Conservation (phyloP, 2,113 vertebrate species). For the Orycteropus afer region DNA sequence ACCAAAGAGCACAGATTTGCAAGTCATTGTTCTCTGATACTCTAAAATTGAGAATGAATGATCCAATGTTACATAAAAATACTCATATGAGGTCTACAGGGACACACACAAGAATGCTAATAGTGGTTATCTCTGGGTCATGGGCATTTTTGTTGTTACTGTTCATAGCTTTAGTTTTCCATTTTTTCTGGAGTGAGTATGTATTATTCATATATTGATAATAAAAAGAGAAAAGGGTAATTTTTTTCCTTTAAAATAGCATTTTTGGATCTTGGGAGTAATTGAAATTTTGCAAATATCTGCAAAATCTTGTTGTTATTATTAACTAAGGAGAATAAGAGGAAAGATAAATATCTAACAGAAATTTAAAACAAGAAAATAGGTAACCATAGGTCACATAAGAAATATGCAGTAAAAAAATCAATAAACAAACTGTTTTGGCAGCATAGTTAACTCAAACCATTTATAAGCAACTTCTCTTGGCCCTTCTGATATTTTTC, state of each 20-base stretch:
- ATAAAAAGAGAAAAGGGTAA: not conserved
- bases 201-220: constrained; percentile 54
- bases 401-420: constrained; percentile 41
- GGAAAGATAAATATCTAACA: constrained; percentile 6
- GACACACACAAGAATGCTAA: not conserved
- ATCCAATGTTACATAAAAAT: not conserved
- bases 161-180: not conserved
- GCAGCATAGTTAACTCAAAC: constrained; percentile 1
- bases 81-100: not conserved
- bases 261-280: constrained; percentile 45
- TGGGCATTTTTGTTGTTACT: not conserved
- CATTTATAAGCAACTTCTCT: constrained; percentile 44
- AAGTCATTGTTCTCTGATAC: not conserved
- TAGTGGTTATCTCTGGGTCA: not conserved
- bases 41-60: not conserved
- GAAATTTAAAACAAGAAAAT: constrained; percentile 20
- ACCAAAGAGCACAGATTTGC: constrained; percentile 15
- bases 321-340: constrained; percentile 1
- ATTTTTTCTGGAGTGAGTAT: not conserved
- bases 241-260: constrained; percentile 8
- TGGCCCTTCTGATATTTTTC: not conserved
- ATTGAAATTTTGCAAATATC: constrained; percentile 15
- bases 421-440: not conserved
- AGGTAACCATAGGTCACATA: not conserved
- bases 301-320: constrained; percentile 34